Evolutionary conservation across 2,113 vertebrate species (phyloP).

Genomic region (Sigmodon hispidus): DNA sequence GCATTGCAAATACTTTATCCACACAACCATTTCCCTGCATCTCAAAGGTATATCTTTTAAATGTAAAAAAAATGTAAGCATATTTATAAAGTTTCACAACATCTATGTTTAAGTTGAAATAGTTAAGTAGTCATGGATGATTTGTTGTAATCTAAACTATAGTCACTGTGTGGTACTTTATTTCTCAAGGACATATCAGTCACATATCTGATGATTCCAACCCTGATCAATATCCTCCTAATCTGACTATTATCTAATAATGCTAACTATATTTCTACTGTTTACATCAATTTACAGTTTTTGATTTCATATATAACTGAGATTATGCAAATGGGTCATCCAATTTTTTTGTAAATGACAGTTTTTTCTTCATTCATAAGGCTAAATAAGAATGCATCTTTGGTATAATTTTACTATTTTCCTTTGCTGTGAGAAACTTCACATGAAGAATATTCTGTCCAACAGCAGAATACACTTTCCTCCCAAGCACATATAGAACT

Average conservation of each 20-base stretch:
- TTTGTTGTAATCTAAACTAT: background rate
- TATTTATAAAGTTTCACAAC: background rate
- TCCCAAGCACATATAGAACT: background rate
- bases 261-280: background rate
- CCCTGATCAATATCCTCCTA: background rate
- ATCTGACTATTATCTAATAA: background rate
- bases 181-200: background rate
- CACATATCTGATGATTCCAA: background rate
- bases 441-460: background rate
- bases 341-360: background rate
- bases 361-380: background rate
- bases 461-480: background rate
- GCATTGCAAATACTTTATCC: background rate
- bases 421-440: background rate
- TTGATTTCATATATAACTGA: background rate
- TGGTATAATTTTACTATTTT: background rate
- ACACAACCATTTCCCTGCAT: background rate
- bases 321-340: background rate
- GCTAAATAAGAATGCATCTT: background rate
- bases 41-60: background rate
- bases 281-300: background rate
- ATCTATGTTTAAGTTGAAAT: conserved; percentile 16
- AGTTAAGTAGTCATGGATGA: conserved; percentile 2
- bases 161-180: too few relatives aligned
- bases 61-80: background rate